Evolutionary conservation across 2,888 invertebrate species (phyloP).

Genomic region (Neoascia interrupta): DNA sequence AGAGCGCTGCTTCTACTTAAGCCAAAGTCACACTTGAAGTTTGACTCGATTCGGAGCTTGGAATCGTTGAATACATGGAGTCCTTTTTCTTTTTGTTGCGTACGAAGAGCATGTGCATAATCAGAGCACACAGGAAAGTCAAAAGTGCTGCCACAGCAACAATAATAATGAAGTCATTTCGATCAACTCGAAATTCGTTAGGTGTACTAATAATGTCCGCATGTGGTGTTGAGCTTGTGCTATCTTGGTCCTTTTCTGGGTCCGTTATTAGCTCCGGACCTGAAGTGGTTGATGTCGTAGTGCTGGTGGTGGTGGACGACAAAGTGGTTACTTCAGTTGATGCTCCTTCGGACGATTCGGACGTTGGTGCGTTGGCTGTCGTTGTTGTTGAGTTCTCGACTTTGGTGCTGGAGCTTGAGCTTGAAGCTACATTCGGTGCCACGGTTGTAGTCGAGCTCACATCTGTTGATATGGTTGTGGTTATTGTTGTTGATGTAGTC

Average conservation of each 20-base stretch:
- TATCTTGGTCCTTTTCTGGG: neutral
- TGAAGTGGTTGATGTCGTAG: conserved; percentile 17
- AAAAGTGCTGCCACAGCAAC: conserved; percentile 58
- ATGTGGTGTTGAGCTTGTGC: conserved; percentile 11
- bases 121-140: conserved; percentile 63
- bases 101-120: neutral
- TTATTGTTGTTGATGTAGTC: conserved; percentile 8
- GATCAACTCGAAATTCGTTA: conserved; percentile 60
- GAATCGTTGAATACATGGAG: conserved; percentile 73
- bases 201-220: conserved; percentile 21
- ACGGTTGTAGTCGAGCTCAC: neutral
- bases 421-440: neutral
- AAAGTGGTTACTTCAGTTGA: neutral
- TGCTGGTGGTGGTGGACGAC: no score
- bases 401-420: neutral
- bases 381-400: neutral
- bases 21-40: conserved; percentile 54
- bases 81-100: conserved; percentile 68
- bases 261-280: neutral
- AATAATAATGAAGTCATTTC: conserved; percentile 64
- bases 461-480: conserved; percentile 18
- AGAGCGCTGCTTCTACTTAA: conserved; percentile 51
- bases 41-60: conserved; percentile 75
- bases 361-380: conserved; percentile 1
- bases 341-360: neutral